phyloP scores from a whole-genome alignment of 2,113 vertebrate genomes.

The Phrynosoma blainvillii region DNA sequence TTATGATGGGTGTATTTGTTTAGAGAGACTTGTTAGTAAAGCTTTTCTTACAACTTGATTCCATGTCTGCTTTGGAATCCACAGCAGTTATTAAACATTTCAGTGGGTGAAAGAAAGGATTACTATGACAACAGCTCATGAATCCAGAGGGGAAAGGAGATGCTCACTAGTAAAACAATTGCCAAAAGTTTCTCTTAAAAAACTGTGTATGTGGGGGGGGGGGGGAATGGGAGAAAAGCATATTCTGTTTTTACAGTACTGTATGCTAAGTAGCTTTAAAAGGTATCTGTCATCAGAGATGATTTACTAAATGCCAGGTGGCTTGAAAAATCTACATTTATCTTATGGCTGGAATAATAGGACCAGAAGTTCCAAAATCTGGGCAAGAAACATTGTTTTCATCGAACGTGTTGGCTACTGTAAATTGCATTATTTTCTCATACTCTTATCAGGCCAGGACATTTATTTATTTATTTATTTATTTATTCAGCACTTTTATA shows the following conservation, averaged over 20 bases:
- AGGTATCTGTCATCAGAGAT: conserved; percentile 47
- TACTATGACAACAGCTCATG: conserved; percentile 69
- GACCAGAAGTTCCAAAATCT: conserved; percentile 34
- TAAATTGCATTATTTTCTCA: conserved; percentile 13
- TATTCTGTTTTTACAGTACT: conserved; percentile 58
- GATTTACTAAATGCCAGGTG: conserved; percentile 53
- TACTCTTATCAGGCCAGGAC: conserved; percentile 37
- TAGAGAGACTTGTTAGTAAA: conserved; percentile 56
- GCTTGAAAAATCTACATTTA: conserved; percentile 46
- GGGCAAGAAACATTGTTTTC: conserved; percentile 48
- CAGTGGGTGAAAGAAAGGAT: conserved; percentile 51
- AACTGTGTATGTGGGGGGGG: too few relatives aligned
- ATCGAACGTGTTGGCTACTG: conserved; percentile 3
- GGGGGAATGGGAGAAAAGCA: conserved; percentile 56
- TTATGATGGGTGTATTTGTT: conserved; percentile 35
- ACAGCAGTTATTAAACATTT: conserved; percentile 73
- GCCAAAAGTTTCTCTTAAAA: conserved; percentile 68
- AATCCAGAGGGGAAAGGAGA: conserved; percentile 63
- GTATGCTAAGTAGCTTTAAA: conserved; percentile 56
- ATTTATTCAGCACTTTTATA: conserved; percentile 27
- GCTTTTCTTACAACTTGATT: conserved; percentile 59
- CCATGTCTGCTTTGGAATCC: conserved; percentile 57
- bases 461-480: conserved; percentile 34
- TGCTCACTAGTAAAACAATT: conserved; percentile 61
- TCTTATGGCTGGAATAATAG: conserved; percentile 48